Evolutionary conservation across 1,140 invertebrate genomes (phyloP), one percentile per base, ranked within the genome.

Genomic region (Drosophila tsacasi): DNA sequence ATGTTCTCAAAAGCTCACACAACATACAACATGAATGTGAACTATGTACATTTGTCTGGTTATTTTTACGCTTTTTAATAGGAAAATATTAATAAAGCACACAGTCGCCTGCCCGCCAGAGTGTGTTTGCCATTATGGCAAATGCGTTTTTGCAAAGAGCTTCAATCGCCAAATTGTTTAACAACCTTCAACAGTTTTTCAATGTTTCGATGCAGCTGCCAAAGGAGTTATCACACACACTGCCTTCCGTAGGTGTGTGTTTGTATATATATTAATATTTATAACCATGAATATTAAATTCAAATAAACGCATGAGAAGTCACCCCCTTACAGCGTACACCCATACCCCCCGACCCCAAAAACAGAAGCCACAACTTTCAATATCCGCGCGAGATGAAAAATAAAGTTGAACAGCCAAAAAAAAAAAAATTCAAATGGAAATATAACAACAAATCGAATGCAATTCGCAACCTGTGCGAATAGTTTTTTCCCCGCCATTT

Each of bases 241-340:
- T n/a, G 15, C 17, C 57, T 23, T 21, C 15, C 44, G n/a, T 27
- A 30, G 15, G 27, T 15, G n/a, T 27, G 50, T 61, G 50, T 54
- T 25, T 47, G 60, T 19, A 32, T 57, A 17, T 57, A 25, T 81
- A 87, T 90, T 90, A 89, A 89, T 89, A 90, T 89, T 90, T 89
- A 89, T 90, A 76, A 59, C 78, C 81, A 87, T 87, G 73, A 62
- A 89, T 79, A 79, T 89, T 89, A 71, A 76, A 89, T 90, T 81
- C 66, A 81, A 90, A 89, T 84, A 84, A 84, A 84, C 79, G 78
- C 74, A 87, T 83, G 62, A 78, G 67, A 69, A 47, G 64, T 37
- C 75, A 59, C 21, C 27, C 55, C 9, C 25, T 64, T 23, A 10
- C 23, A 19, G 3, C 21, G 2, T 47, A 40, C 32, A 55, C 17